Conservation (phyloP, 2,888 invertebrate genomes). For the Hyposoter dolosus region DNA sequence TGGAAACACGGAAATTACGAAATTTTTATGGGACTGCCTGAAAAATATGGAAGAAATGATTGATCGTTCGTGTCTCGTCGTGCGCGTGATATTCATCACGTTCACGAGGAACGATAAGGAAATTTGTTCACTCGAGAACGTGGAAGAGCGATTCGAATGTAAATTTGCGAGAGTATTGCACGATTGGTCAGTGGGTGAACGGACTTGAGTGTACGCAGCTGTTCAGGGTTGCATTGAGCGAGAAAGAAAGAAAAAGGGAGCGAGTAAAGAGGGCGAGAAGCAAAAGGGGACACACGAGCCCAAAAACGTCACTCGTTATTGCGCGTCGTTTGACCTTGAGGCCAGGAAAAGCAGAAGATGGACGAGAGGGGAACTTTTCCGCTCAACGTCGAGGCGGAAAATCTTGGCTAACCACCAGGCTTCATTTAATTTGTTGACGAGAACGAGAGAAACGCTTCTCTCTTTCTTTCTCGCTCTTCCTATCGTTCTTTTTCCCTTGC, state of each 20-base stretch:
- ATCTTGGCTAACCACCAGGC: slow-evolving; percentile 69
- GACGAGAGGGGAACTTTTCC: slow-evolving; percentile 39
- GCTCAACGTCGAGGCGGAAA: slow-evolving; percentile 30
- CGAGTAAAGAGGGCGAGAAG: neutral
- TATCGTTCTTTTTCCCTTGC: slow-evolving; percentile 5
- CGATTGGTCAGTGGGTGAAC: slow-evolving; percentile 39
- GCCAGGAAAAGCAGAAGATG: slow-evolving; percentile 70
- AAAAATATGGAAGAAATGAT: neutral
- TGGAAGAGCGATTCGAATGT: neutral
- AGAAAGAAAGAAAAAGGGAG: slow-evolving; percentile 20
- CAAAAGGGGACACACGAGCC: slow-evolving; percentile 43
- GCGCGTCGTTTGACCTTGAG: slow-evolving; percentile 71
- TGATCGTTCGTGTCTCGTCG: no score
- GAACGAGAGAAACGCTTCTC: neutral
- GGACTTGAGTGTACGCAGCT: slow-evolving; percentile 6
- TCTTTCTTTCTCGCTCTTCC: neutral
- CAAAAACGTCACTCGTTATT: slow-evolving; percentile 63
- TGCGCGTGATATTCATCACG: neutral
- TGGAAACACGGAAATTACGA: neutral
- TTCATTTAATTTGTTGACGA: slow-evolving; percentile 65
- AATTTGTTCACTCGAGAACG: neutral
- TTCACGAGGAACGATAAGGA: neutral
- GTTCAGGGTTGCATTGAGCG: neutral
- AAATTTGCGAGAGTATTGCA: slow-evolving; percentile 13
- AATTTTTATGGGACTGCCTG: neutral